Evolutionary conservation across 1,140 invertebrate species (phyloP).

Genomic region (Drusus annulatus): DNA sequence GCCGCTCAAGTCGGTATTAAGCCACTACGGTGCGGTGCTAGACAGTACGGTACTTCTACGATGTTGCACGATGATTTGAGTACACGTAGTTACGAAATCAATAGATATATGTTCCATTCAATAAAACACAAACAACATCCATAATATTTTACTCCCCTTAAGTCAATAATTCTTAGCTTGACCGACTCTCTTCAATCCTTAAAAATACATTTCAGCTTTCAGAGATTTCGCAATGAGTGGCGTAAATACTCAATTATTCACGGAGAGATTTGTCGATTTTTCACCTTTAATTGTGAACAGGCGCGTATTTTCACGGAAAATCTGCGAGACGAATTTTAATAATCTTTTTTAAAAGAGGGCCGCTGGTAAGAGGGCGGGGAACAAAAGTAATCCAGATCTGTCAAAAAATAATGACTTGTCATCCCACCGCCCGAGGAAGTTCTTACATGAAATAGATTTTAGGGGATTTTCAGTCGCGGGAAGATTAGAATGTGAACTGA

Average conservation of each 20-base stretch:
- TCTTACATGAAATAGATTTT: conserved; percentile 38
- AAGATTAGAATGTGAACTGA: neutral
- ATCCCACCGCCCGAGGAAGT: conserved; percentile 16
- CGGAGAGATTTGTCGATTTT: conserved; percentile 23
- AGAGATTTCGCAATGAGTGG: neutral
- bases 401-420: conserved; percentile 40
- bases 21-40: too few relatives aligned
- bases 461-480: conserved; percentile 8
- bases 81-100: too few relatives aligned
- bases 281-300: conserved; percentile 8
- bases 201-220: too few relatives aligned
- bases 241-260: neutral
- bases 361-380: neutral
- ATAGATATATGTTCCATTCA: too few relatives aligned
- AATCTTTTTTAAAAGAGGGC: conserved; percentile 34
- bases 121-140: too few relatives aligned
- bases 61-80: too few relatives aligned
- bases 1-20: too few relatives aligned
- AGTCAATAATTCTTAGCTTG: too few relatives aligned
- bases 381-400: conserved; percentile 39
- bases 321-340: conserved; percentile 31
- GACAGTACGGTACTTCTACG: too few relatives aligned
- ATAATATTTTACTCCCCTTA: too few relatives aligned
- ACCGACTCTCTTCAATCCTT: too few relatives aligned
- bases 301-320: conserved; percentile 17